Conservation (phyloP, 2,797 vertebrate genomes). For the Naso thynnoides region DNA sequence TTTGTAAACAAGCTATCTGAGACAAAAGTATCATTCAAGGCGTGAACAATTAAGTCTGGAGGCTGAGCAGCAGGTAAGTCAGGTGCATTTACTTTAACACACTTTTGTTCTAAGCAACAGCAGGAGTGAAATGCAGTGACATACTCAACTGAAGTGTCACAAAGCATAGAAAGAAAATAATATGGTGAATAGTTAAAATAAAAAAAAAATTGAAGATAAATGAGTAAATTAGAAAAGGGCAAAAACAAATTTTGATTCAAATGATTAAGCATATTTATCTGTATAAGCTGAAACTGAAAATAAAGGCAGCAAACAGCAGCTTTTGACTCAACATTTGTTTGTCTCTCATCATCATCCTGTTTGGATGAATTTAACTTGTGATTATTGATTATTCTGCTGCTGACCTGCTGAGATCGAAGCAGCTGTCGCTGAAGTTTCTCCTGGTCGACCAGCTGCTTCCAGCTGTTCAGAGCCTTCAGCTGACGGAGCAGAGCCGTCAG, state of each 20-base stretch:
- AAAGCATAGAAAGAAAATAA: too few species aligned
- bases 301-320: background rate
- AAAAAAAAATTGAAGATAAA: background rate
- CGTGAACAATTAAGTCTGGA: too few species aligned
- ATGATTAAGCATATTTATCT: background rate
- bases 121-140: too few species aligned
- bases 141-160: too few species aligned
- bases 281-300: background rate
- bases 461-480: constrained; percentile 75
- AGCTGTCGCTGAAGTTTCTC: constrained; percentile 72
- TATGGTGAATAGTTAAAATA: background rate
- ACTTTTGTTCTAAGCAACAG: too few species aligned
- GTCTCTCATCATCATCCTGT: background rate
- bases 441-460: constrained; percentile 78
- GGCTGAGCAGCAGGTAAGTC: too few species aligned
- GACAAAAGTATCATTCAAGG: too few species aligned
- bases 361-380: background rate
- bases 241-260: background rate
- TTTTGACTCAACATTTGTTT: background rate
- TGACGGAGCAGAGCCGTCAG: constrained; percentile 77
- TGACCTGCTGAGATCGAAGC: constrained; percentile 81
- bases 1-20: too few species aligned
- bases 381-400: background rate
- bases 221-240: background rate
- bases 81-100: too few species aligned